Evolutionary conservation across 2,113 vertebrate species (phyloP), one percentile per base, ranked within the genome.

Genomic region (Deroptyus accipitrinus): DNA sequence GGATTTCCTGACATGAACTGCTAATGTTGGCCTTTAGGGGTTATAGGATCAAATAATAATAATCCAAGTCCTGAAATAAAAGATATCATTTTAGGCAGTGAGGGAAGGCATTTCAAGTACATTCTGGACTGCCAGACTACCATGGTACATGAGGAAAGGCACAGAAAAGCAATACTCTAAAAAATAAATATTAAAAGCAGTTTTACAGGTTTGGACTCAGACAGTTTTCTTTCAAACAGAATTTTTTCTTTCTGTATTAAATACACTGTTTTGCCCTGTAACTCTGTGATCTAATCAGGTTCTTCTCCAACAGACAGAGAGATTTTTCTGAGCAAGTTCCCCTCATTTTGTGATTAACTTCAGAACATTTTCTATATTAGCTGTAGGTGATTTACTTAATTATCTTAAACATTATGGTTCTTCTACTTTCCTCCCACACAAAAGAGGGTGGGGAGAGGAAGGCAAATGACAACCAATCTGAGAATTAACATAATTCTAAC

Each of bases 1-100:
- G 92, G 94, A 95, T 96, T 96, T 97, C 94, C 95, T 97, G 95
- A 97, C 95, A 95, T 72, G 67, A 85, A 63, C 86, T 74, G 90
- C 80, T 96, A 96, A 92, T 86, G 72, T 75, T 91, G 61, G 91
- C 95, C 95, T 93, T 90, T 81, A 92, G 91, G 92, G 94, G 91
- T 88, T 97, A 83, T 7, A 91, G 83, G 91, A 96, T 97, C 95
- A 96, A 97, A 96, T 74, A 96, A 87, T 92, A 92, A 94, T 89
- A 93, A 91, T 78, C 76, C 91, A 89, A 92, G 77, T 69, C 75
- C 72, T 83, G 88, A 94, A 96, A 96, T 88, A 96, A 95, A 94
- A 86, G 73, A 73, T 88, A 70, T 74, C 63, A 70, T 86, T 96
- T 89, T 57, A 78, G 88, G 55, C 28, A 73, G 88, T 9, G 42